Conservation (phyloP, 2,888 invertebrate species). For the Lasioglossum zephyrum region DNA sequence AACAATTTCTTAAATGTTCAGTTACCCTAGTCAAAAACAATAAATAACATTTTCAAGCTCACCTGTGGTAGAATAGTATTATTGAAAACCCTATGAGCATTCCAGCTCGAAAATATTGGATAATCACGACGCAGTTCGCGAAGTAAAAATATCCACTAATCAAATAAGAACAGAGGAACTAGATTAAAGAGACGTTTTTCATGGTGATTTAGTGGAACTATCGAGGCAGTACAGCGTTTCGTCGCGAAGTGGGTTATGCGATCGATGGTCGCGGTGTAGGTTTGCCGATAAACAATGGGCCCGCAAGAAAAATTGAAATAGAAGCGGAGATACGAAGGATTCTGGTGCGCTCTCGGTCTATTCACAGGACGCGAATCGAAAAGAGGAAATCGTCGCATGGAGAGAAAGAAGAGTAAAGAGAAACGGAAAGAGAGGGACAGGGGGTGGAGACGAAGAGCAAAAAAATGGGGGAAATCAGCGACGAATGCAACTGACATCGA, state of each 20-base stretch:
- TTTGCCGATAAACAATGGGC: neutral
- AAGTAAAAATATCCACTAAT: neutral
- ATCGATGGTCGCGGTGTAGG: neutral
- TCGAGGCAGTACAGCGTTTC: neutral
- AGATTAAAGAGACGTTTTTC: neutral
- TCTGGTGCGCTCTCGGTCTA: neutral
- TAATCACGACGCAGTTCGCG: neutral
- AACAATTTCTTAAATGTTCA: no score
- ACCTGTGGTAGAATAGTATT: no score
- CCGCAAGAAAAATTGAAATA: conserved; percentile 16
- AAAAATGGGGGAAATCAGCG: conserved; percentile 13
- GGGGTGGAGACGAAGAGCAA: neutral
- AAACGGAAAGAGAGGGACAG: neutral
- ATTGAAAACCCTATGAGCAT: no score
- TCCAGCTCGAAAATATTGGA: neutral
- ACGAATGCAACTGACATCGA: conserved; percentile 50
- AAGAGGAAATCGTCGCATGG: neutral
- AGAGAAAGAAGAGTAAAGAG: neutral
- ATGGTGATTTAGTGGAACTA: neutral
- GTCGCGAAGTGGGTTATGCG: neutral
- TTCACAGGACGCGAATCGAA: conserved; percentile 26
- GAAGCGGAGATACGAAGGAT: conserved; percentile 1
- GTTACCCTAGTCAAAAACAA: no score
- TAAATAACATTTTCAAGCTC: no score
- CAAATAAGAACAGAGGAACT: neutral